These are phyloP conservation scores for Luperina testacea DNA, from an alignment of 2,888 invertebrate genomes.

Conservation along the genomic window DNA sequence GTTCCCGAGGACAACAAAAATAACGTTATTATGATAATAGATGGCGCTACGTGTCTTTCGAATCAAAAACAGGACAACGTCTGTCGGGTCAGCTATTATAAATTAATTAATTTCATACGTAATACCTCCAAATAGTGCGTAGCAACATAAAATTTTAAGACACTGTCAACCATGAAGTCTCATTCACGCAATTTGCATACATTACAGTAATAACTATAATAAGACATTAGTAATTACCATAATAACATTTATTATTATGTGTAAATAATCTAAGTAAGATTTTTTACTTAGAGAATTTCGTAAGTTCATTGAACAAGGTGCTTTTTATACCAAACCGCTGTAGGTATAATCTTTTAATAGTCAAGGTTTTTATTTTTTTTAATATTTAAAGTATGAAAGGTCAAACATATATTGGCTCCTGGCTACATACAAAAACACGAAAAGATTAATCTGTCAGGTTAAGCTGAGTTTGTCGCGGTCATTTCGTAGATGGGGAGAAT, in stretches of 20 bases:
- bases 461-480: not conserved
- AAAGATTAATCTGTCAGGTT: not conserved
- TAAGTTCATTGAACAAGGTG: conserved; percentile 18
- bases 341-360: conserved; percentile 1
- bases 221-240: conserved; percentile 45
- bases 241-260: conserved; percentile 51
- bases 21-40: no score
- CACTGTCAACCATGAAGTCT: conserved; percentile 41
- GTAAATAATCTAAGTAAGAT: conserved; percentile 27
- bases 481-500: not conserved
- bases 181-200: conserved; percentile 41
- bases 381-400: not conserved
- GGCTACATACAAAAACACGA: not conserved
- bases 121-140: conserved; percentile 11
- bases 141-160: conserved; percentile 2
- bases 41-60: no score
- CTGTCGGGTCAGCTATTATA: no score
- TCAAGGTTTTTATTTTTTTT: conserved; percentile 1
- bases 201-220: conserved; percentile 36
- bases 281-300: conserved; percentile 13
- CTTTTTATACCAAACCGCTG: not conserved
- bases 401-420: not conserved
- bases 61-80: no score
- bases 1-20: no score
- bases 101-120: no score